These are phyloP conservation scores for Heliconius eleuchia DNA, from an alignment of 1,140 invertebrate species.

Conservation along the genomic window DNA sequence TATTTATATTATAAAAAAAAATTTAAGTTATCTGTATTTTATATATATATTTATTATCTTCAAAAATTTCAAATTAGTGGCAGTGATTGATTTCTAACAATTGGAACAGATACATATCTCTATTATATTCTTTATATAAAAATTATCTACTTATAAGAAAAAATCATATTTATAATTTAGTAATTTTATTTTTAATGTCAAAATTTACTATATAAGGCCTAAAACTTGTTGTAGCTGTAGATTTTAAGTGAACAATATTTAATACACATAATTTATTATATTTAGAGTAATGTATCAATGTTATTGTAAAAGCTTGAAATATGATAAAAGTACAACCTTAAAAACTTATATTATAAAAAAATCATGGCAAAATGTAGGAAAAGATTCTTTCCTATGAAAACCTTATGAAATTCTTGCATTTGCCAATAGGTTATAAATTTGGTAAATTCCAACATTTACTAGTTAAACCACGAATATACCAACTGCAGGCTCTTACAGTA, in stretches of 20 bases:
- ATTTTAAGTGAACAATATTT: slow-evolving; percentile 31
- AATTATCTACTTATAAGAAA: slow-evolving; percentile 1
- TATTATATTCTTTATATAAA: neutral
- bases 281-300: slow-evolving; percentile 19
- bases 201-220: neutral
- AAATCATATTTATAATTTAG: neutral
- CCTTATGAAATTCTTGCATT: neutral
- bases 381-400: no score
- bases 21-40: neutral
- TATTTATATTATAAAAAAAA: neutral
- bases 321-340: neutral
- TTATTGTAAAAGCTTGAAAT: neutral
- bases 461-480: neutral
- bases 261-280: slow-evolving; percentile 41
- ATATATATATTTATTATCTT: neutral
- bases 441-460: neutral
- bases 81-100: neutral
- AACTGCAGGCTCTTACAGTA: neutral
- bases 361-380: neutral
- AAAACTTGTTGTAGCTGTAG: slow-evolving; percentile 17
- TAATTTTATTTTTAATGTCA: neutral
- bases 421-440: neutral
- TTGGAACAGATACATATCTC: neutral
- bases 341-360: neutral
- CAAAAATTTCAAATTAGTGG: neutral